Base-by-base conservation (phyloP, 2,113 vertebrate genomes). In the Serilophus lunatus region DNA sequence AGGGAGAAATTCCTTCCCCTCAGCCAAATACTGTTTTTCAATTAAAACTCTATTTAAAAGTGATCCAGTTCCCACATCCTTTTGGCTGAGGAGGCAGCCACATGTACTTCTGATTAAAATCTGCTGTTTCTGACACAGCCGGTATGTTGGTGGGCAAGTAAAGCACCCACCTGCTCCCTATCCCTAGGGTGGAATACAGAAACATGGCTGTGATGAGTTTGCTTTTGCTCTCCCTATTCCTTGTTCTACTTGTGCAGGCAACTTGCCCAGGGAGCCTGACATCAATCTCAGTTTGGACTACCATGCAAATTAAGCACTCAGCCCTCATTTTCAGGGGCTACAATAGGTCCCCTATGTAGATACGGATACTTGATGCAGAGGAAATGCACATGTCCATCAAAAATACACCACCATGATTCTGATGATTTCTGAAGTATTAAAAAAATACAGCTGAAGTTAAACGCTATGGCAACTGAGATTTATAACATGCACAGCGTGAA, bases 211-310 rank as follows among this genome's bases (percentile, higher is more conserved):
- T 5, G 4, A 20, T 57, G 40, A 44, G 10, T 49, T 65, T 90
- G 28, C 9, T 79, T 16, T 38, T 80, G 28, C 6, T 76, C 12
- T 82, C 38, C 35, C n/a, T 45, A 28, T 71, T 8, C 18, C 22
- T 68, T 75, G 61, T 64, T 68, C 13, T 28, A 4, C 10, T 63
- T 49, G 22, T 31, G 47, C 33, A 91, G 44, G n/a, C 53, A 88
- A 12, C 25, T 85, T 4, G 0, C 40, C 19, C n/a, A 57, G 61
- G 31, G 61, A 90, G 18, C 20, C 69, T 81, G 68, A 81, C 50
- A 69, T 57, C 40, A 82, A 35, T 80, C n/a, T 86, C 86, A 38
- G 2, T 74, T 83, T 86, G 53, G 49, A 90, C 74, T 77, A 70
- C 33, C 60, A 54, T 1, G 3, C 29, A 54, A 78, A 70, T 92